Evolutionary conservation across 2,797 vertebrate species (phyloP), one percentile per base, ranked within the genome.

Genomic region (Paramormyrops hopkinsi): DNA sequence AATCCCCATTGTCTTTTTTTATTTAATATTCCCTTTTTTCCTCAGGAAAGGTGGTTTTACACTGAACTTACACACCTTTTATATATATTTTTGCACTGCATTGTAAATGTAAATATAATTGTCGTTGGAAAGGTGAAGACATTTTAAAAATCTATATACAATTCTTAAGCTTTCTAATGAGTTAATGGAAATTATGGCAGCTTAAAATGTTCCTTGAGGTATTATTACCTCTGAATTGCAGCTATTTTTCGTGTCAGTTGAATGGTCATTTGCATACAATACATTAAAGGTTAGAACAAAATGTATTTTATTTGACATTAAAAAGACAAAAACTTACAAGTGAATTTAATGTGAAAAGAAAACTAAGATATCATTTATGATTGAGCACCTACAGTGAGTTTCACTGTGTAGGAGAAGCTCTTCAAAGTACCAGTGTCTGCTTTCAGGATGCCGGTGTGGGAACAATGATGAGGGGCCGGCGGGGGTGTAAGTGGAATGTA

Each of bases 141-240:
- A 17, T 53, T 86, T 86, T 86, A 17, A 54, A 37, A 51, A 53
- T 17, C 29, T 54, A 12, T 87, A 53, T 87, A 87, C 29, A 87
- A 33, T 85, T 85, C 9, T 84, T 53, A 87, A 33, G 5, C 33
- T 87, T 87, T 87, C 33, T 59, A 44, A 54, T 37, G n/a, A 33
- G 17, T 56, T 87, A 46, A 85, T 87, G 86, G 37, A 59, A 87
- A 33, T 56, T 62, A 87, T 41, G 86, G 86, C 86, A 87, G 86
- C 86, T 87, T 87, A 53, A 56, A 54, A 56, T 51, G 9, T 85
- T 85, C 48, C 48, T 51, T 14, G 12, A 50, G 82, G 50, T 48
- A 51, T 44, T 19, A 51, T 29, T 12, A 46, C 12, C 82, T 11
- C 48, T 85, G n/a, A 85, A 48, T 50, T 44, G 41, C 76, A 82